Evolutionary conservation across 2,888 invertebrate genomes (phyloP), one percentile per base, ranked within the genome.

Genomic region (Prionchulus punctatus): DNA sequence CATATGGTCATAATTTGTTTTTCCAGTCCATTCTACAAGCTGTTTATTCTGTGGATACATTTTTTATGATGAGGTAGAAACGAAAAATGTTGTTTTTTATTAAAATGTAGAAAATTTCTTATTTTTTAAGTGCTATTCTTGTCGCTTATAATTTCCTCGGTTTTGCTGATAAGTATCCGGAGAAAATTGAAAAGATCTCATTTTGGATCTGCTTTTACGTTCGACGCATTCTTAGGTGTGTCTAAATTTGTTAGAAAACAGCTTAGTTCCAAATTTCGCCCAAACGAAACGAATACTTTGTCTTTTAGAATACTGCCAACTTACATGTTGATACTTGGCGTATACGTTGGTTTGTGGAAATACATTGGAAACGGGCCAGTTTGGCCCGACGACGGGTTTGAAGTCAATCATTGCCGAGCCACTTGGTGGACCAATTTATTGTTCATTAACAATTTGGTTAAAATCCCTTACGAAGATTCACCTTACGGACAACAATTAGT

Each of bases 291-390:
- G 18, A 36, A 36, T 36, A n/a, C 23, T 45, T 26, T 15, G 23
- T 25, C 4, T 53, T 76, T 80, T 58, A 79, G 87, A 63, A 76
- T 85, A 59, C 84, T 84, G 15, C 85, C 85, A 52, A 80, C 83
- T 0, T 85, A 85, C 64, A 67, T 80, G 57, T 78, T 83, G 0
- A 78, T 85, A 21, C 78, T 86, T 66, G 77, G 81, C 23, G 79
- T 85, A 64, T 83, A 84, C 69, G 80, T 81, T 70, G 84, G 84
- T 0, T 80, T 83, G 77, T 74, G 84, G 53, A 77, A 79, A 2
- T 79, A 80, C 66, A 70, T 83, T 27, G 82, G 81, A 25, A 79
- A 79, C 60, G 86, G 86, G 0, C 86, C 85, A 0, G 73, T 85
- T 50, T 86, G 85, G 86, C 78, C 81, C 2, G 78, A 83, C 25